Base-by-base conservation (phyloP, 1,140 invertebrate species). In the Mamestra configurata region DNA sequence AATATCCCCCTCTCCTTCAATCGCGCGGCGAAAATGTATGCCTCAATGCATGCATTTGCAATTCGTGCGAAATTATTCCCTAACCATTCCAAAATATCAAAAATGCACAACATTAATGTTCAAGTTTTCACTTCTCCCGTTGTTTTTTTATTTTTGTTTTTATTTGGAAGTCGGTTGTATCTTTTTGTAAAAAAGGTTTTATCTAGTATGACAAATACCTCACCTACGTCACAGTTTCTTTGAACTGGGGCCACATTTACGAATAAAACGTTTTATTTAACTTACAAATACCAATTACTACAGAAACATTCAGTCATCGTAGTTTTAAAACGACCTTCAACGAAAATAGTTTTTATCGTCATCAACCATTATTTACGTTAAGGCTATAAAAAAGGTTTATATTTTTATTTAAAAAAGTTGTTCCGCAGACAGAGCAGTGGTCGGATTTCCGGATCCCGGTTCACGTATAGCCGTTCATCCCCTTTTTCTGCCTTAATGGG, bases 361-460 rank as follows among this genome's bases (percentile, higher is more conserved):
- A 20, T 13, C 10, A 13, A 22, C n/a, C 35, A 11, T 40, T 66
- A 40, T 20, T 40, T 40, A 6, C 18, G 35, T 4, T 8, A 61
- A 59, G 27, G 31, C 59, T 40, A 22, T 18, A 20, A 66, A 66
- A 66, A 40, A 66, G 35, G 35, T 66, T 66, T n/a, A n/a, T n/a
- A n/a, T n/a, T n/a, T n/a, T 40, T 22, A 40, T 18, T 20, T 10
- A 37, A 13, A 64, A 20, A 40, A 15, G 35, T 11, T 13, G 10
- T 0, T 40, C 22, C 0, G 4, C 59, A 37, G 31, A 15, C 13
- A 6, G 3, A 10, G 10, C 8, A 18, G 10, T 6, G 13, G 35
- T 20, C 61, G 61, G 61, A 66, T 40, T 66, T 66, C 61, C 61
- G 35, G 6, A 37, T 10, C 31, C 31, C 31, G 35, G 35, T 64